A percentile compares a stretch with the other conserved stretches of the same genome.
Conservation (phyloP, 2,797 vertebrate genomes). For the Sebastes matsubarae region DNA sequence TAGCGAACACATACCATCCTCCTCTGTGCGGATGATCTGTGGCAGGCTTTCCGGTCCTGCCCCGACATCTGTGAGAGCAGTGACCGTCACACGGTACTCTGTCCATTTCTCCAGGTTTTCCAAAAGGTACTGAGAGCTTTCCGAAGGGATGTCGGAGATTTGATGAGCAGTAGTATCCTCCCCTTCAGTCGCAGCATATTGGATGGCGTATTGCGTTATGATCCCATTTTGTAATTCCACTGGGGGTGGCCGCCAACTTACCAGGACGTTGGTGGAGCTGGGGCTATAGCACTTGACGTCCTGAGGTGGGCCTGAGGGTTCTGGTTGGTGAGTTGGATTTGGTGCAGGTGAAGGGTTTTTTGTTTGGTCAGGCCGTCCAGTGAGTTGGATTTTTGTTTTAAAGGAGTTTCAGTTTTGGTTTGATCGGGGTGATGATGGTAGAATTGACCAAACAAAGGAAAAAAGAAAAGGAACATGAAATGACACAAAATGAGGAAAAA, state of each 20-base stretch:
- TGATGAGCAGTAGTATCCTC: slow-evolving; percentile 88
- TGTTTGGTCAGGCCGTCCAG: slow-evolving; percentile 53
- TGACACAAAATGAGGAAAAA: slow-evolving; percentile 88
- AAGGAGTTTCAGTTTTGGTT: slow-evolving; percentile 82
- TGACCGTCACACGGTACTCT: slow-evolving; percentile 95
- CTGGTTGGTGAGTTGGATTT: slow-evolving; percentile 81
- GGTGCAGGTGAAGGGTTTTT: slow-evolving; percentile 50
- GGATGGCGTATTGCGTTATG: slow-evolving; percentile 93
- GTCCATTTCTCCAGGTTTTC: slow-evolving; percentile 99
- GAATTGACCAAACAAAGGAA: slow-evolving; percentile 78
- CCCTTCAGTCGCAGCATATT: slow-evolving; percentile 88
- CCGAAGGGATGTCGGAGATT: slow-evolving; percentile 89
- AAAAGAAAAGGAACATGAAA: slow-evolving; percentile 79
- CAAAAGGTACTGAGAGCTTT: slow-evolving; percentile 93
- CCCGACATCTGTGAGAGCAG: slow-evolving; percentile 95
- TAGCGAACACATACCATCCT: slow-evolving; percentile 97
- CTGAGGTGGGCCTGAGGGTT: slow-evolving; percentile 97
- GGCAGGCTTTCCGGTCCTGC: slow-evolving; percentile 95
- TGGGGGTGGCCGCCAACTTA: slow-evolving; percentile 97
- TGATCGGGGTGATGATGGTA: slow-evolving; percentile 77
- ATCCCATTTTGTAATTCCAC: slow-evolving; percentile 95
- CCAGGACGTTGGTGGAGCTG: slow-evolving; percentile 98
- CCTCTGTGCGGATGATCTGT: slow-evolving; percentile 96
- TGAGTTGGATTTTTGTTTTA: slow-evolving; percentile 78
- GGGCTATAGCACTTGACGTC: slow-evolving; percentile 95